phyloP scores from a whole-genome alignment of 2,888 invertebrate genomes.

The Digitonthophagus gazella region DNA sequence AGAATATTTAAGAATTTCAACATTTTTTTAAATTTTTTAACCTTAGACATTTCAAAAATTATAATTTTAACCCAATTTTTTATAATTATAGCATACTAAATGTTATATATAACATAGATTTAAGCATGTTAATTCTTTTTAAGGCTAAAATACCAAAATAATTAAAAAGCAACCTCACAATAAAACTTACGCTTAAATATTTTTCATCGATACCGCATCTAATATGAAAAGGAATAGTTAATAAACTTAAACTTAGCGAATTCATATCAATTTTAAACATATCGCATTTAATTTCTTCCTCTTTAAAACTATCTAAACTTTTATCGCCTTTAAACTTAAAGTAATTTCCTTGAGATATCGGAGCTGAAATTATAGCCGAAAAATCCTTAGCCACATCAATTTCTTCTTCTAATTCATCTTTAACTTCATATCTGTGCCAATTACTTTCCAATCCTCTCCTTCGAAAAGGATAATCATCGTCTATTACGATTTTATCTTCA shows the following conservation, averaged over 20 bases:
- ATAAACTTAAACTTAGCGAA: constrained; percentile 28
- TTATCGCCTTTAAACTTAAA: constrained; percentile 38
- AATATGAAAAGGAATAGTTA: constrained; percentile 30
- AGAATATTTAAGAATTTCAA: too few species aligned
- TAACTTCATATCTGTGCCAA: constrained; percentile 34
- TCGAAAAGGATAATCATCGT: constrained; percentile 19
- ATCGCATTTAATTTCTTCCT: constrained; percentile 26
- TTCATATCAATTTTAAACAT: constrained; percentile 32
- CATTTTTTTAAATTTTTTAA: too few species aligned
- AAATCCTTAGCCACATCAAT: constrained; percentile 30
- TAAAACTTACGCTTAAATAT: constrained; percentile 30
- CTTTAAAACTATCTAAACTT: constrained; percentile 25
- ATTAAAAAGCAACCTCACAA: neutral
- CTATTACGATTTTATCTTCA: constrained; percentile 20
- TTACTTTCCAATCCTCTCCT: constrained; percentile 30
- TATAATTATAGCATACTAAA: constrained; percentile 5
- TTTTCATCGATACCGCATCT: constrained; percentile 29
- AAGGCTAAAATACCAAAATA: constrained; percentile 8
- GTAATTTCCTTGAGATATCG: constrained; percentile 35
- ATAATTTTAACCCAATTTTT: constrained; percentile 15
- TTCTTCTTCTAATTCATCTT: constrained; percentile 28
- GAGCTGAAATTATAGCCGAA: constrained; percentile 32
- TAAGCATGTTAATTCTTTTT: constrained; percentile 27
- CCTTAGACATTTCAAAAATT: too few species aligned
- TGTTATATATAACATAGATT: constrained; percentile 13